Conservation (phyloP, 1,140 invertebrate genomes). For the Drosophila ohnishii region DNA sequence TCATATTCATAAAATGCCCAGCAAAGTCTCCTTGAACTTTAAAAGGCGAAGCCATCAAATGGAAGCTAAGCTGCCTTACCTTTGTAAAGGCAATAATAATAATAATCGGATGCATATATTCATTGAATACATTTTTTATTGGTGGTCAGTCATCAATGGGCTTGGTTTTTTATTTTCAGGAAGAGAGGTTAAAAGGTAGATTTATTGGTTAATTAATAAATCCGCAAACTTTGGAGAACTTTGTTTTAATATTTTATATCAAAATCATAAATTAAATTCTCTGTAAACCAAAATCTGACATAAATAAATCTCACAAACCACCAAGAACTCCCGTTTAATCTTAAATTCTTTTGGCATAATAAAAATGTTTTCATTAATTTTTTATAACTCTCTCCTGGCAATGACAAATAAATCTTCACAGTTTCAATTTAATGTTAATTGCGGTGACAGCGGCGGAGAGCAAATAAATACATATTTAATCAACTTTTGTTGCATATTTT, state of each 20-base stretch:
- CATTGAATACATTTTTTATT: constrained; percentile 16
- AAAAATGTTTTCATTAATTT: constrained; percentile 28
- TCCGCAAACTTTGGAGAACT: constrained; percentile 8
- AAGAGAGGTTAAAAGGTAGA: constrained; percentile 7
- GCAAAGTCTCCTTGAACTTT: constrained; percentile 69
- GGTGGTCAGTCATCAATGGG: constrained; percentile 18
- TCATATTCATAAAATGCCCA: constrained; percentile 35
- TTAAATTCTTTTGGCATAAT: constrained; percentile 3
- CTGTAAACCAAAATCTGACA: neutral
- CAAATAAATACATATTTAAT: constrained; percentile 43
- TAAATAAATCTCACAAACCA: neutral
- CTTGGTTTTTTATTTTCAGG: constrained; percentile 1
- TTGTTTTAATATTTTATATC: too few relatives aligned
- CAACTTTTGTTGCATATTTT: constrained; percentile 43
- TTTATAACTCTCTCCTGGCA: neutral
- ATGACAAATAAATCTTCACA: constrained; percentile 34
- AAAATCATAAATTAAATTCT: neutral
- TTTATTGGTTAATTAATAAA: constrained; percentile 4
- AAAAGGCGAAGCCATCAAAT: constrained; percentile 50
- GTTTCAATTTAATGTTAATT: constrained; percentile 37
- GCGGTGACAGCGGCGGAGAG: constrained; percentile 3
- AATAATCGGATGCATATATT: constrained; percentile 22
- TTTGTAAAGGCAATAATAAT: constrained; percentile 27
- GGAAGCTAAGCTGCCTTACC: constrained; percentile 33
- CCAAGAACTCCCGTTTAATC: constrained; percentile 11